Base-by-base conservation (phyloP, 92 coral and sea anemone genomes). In the Actinernus sp. region DNA sequence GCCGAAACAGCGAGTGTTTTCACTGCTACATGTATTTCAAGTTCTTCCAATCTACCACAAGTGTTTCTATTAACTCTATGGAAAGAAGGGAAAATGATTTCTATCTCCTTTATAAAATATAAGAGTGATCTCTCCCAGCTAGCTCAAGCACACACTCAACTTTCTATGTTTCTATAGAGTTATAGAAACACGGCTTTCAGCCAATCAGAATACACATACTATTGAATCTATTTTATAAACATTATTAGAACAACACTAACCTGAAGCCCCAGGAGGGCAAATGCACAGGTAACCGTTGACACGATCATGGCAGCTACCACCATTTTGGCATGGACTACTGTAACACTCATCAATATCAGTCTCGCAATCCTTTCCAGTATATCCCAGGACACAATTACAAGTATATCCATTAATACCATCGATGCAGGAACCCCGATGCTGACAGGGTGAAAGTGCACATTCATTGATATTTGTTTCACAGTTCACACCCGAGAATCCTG, bases 251-350 rank as follows among this genome's bases (percentile, higher is more conserved):
- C 14, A 3, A 33, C 38, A 44, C 92, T 79, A 71, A 89, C 96
- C 96, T 44, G 65, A 26, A 44, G 89, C 76, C 24, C 97, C 97
- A 1, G 22, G 5, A 1, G 92, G 92, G 31, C 97, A 90, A 10
- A 2, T 24, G 33, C 97, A 90, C 6, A 25, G 45, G 44, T 73
- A 90, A 10, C 89, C 92, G 72, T 90, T 90, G 40, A 71, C 31
- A 33, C 27, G 43, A 49, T 90, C 81, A 1, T 43, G 14, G 32
- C 97, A 90, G 6, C 74, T 81, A 30, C 97, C 97, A 10, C 92
- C 92, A 76, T 75, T 40, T 26, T 58, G 50, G 31, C 97, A 90
- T 8, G 97, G 97, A 3, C 62, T 25, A 49, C 97, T 90, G 8
- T 54, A 24, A 55, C 97, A 90, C 51, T 90, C 89, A 55, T 90